Conservation (phyloP, 2,888 invertebrate species). For the Erynnis tages region DNA sequence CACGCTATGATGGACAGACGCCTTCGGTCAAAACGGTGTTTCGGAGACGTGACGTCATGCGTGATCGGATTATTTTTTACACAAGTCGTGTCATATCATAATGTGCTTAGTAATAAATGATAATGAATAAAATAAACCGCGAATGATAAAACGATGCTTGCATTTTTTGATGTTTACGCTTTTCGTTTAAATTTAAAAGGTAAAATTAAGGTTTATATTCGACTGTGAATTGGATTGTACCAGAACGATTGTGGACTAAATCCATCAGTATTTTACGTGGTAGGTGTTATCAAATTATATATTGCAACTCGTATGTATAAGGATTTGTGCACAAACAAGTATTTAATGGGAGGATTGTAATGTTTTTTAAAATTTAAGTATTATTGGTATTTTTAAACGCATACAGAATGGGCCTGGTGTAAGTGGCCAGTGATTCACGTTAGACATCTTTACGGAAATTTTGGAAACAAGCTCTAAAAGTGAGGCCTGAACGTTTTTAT, state of each 20-base stretch:
- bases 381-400: conserved; percentile 53
- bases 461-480: no score
- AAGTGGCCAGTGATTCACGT: no score
- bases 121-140: conserved; percentile 39
- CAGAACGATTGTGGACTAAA: conserved; percentile 38
- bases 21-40: conserved; percentile 33
- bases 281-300: conserved; percentile 51
- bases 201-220: conserved; percentile 19
- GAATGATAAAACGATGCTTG: conserved; percentile 45
- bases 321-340: conserved; percentile 68
- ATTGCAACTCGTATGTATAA: conserved; percentile 58
- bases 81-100: conserved; percentile 63
- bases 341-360: conserved; percentile 53
- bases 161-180: conserved; percentile 46
- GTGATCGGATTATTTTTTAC: conserved; percentile 48
- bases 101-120: conserved; percentile 46
- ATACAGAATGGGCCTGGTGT: no score
- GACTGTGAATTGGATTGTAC: conserved; percentile 30
- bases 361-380: conserved; percentile 55
- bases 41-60: conserved; percentile 4
- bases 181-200: conserved; percentile 30
- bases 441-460: no score
- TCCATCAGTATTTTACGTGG: conserved; percentile 56
- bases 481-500: no score
- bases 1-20: no score